Conservation (phyloP, 2,888 invertebrate genomes). For the Endomychus coccineus region DNA sequence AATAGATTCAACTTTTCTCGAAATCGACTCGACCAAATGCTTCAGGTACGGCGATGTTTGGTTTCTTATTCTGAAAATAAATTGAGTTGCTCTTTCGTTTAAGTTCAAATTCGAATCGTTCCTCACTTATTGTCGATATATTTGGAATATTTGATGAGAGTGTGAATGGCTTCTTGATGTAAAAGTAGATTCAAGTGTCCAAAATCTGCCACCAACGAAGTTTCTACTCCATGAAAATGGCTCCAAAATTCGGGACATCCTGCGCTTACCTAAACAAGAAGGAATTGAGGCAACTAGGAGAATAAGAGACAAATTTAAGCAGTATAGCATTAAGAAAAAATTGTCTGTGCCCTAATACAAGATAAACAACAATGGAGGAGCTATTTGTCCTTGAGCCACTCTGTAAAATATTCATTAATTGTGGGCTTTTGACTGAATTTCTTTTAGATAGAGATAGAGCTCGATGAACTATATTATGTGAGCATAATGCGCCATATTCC, state of each 20-base stretch:
- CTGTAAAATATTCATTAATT: no score
- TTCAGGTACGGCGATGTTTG: slow-evolving; percentile 30
- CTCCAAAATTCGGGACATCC: slow-evolving; percentile 76
- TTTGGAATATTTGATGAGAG: slow-evolving; percentile 61
- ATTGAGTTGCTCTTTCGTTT: not conserved
- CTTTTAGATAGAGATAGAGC: no score
- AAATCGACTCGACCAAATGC: slow-evolving; percentile 27
- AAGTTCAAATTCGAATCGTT: not conserved
- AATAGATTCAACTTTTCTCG: slow-evolving; percentile 18
- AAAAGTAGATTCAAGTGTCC: slow-evolving; percentile 56
- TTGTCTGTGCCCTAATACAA: no score
- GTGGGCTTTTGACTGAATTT: no score
- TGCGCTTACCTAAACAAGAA: slow-evolving; percentile 58
- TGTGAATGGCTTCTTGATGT: slow-evolving; percentile 65
- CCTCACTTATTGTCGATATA: slow-evolving; percentile 55
- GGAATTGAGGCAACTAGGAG: no score
- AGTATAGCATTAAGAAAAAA: no score
- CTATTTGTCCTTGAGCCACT: no score
- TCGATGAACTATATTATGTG: no score
- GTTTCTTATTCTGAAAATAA: slow-evolving; percentile 24
- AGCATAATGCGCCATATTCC: no score
- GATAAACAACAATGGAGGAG: no score
- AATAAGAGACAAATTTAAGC: no score
- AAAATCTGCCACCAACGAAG: slow-evolving; percentile 65
- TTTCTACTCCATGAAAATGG: slow-evolving; percentile 74